Base-by-base conservation (phyloP, 2,888 invertebrate species). In the Dioctria linearis region DNA sequence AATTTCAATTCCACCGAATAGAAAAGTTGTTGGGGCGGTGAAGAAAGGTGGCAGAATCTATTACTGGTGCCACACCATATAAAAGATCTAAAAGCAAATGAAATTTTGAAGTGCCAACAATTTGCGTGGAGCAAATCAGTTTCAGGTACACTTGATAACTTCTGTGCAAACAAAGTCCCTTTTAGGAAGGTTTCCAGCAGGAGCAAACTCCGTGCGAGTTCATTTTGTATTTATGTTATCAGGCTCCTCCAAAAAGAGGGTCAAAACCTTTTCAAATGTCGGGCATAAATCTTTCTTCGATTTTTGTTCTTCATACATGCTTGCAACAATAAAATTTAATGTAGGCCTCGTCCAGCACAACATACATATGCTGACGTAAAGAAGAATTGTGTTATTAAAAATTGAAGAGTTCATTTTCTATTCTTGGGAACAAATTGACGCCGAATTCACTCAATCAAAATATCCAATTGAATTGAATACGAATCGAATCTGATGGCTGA, bases 101-200 rank as follows among this genome's bases (percentile, higher is more conserved):
- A 75, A 59, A 75, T 59, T 75, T 59, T 75, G 73, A 75, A 75
- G 73, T 75, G 73, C 13, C 73, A 75, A 75, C 73, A 57, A 75
- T 75, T 75, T 75, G 73, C 73, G 59, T 75, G 42, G 59, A 75
- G 73, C 73, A 75, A 75, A 75, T 75, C 73, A 59, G 57, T 75
- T 75, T 59, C 73, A 75, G 73, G 59, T 59, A 75, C 59, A 59
- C 73, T 75, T 42, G 59, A 59, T 59, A 75, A 75, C 73, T 75
- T 63, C 40, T 63, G 63, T 37, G 63, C 63, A 63, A 63, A 63
- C 63, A 63, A 40, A 63, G 40, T 40, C 39, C 25, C 40, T 63
- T 43, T 37, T n/a, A 59, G 43, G 59, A 75, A 75, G 59, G 59
- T 59, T 75, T 59, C 43, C 13, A 57, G 59, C 54, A 37, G 59